phyloP scores from a whole-genome alignment of 2,113 vertebrate genomes.

The Thunnus maccoyii region DNA sequence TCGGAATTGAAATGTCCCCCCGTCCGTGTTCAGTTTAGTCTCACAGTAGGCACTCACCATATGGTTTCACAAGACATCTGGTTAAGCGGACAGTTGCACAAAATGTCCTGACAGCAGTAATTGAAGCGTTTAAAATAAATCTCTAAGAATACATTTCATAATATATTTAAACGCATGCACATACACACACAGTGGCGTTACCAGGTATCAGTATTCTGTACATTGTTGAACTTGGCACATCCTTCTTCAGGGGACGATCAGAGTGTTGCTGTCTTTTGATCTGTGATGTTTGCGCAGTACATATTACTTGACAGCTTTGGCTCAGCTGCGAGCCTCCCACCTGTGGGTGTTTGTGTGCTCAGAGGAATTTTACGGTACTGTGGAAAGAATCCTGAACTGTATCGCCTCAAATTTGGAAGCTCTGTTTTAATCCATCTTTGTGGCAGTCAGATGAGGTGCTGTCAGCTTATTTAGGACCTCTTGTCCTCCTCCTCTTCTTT shows the following conservation, averaged over 20 bases:
- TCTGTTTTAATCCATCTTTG: constrained; percentile 58
- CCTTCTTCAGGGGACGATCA: not conserved
- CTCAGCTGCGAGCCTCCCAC: constrained; percentile 43
- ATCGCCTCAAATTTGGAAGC: constrained; percentile 47
- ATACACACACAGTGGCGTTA: no score
- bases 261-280: constrained; percentile 52
- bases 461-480: constrained; percentile 65
- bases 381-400: constrained; percentile 67
- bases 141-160: not conserved
- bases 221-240: constrained; percentile 5
- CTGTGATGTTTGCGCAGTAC: constrained; percentile 42
- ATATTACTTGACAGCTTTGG: constrained; percentile 40
- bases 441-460: constrained; percentile 59
- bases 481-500: constrained; percentile 40
- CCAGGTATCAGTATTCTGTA: constrained; percentile 13
- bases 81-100: constrained; percentile 10
- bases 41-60: constrained; percentile 25
- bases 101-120: no score
- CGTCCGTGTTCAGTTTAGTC: not conserved
- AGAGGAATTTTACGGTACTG: constrained; percentile 41
- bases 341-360: constrained; percentile 54
- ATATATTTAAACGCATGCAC: constrained; percentile 3
- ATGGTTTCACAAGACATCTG: constrained; percentile 23
- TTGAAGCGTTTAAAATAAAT: not conserved
- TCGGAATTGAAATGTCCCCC: not conserved